Evolutionary conservation across 2,888 invertebrate genomes (phyloP), one percentile per base, ranked within the genome.

Genomic region (Hirtodrosophila alboralis): DNA sequence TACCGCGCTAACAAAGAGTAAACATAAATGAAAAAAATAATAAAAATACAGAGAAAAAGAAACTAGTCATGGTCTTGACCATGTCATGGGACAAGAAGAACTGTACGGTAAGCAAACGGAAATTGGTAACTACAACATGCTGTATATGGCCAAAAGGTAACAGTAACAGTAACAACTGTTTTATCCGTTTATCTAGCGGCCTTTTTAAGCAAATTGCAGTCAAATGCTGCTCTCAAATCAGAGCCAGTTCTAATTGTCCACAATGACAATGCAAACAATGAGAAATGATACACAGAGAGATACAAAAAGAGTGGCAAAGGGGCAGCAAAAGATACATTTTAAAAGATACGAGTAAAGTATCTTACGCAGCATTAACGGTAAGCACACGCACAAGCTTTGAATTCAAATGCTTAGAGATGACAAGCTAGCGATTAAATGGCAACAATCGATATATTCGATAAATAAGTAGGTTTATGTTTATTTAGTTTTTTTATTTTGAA

Each of bases 161-260:
- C 51, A 51, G 67, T 67, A 64, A 67, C 60, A 64, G 67, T 71
- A 62, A 73, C 9, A 66, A 72, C 73, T 73, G 68, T 72, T 72
- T n/a, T 64, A 64, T 68, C 73, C 73, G 73, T 76, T 79, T 75
- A 79, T 75, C 79, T 75, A 79, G 73, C 79, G 79, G 76, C 65
- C 71, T 65, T 70, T 70, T 70, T 68, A 75, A 71, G 64, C 75
- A 75, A 75, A 75, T 66, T 66, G 67, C 65, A 74, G 70, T 70
- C 73, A 68, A 67, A 68, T 70, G 72, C 61, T 49, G 47, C 59
- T 49, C 66, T 36, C n/a, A 47, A 68, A 62, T 59, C 56, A 48
- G 58, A 63, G 58, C 47, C 57, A 49, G 52, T 62, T 72, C 75
- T 81, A 78, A 76, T 83, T 83, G 74, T 74, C 49, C 44, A 47